phyloP scores from a whole-genome alignment of 2,113 vertebrate species.

The Alosa alosa region DNA sequence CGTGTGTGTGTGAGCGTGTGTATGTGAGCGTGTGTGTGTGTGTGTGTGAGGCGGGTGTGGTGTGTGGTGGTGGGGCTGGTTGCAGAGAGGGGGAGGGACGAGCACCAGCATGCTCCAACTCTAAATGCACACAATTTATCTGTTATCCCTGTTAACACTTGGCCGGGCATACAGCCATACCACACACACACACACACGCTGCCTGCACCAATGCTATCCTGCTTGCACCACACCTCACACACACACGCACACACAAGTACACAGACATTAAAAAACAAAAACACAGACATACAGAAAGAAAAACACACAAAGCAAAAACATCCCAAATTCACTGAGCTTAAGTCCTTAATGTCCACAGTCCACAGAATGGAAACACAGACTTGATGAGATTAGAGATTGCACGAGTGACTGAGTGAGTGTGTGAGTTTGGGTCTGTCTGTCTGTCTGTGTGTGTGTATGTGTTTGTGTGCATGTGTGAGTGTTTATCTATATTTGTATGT shows the following conservation, averaged over 20 bases:
- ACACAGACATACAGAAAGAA: background rate
- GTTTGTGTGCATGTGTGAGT: background rate
- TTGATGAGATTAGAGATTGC: background rate
- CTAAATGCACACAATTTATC: too few species aligned
- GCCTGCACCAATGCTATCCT: too few species aligned
- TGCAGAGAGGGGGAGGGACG: background rate
- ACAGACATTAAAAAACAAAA: background rate
- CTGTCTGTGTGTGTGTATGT: background rate
- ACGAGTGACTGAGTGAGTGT: background rate
- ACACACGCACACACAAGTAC: background rate
- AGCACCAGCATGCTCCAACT: too few species aligned
- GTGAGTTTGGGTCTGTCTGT: background rate
- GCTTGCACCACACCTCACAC: too few species aligned
- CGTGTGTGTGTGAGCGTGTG: too few species aligned
- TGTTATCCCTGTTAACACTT: too few species aligned
- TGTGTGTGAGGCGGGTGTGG: too few species aligned
- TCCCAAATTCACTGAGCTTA: background rate
- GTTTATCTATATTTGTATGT: background rate
- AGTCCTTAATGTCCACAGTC: too few species aligned
- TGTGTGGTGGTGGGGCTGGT: too few species aligned
- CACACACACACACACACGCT: background rate
- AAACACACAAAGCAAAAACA: background rate
- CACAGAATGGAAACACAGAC: background rate
- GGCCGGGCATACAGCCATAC: background rate
- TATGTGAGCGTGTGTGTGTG: too few species aligned